These are phyloP conservation scores for Drosophila repleta DNA, from an alignment of 1,140 invertebrate genomes.

Conservation along the genomic window DNA sequence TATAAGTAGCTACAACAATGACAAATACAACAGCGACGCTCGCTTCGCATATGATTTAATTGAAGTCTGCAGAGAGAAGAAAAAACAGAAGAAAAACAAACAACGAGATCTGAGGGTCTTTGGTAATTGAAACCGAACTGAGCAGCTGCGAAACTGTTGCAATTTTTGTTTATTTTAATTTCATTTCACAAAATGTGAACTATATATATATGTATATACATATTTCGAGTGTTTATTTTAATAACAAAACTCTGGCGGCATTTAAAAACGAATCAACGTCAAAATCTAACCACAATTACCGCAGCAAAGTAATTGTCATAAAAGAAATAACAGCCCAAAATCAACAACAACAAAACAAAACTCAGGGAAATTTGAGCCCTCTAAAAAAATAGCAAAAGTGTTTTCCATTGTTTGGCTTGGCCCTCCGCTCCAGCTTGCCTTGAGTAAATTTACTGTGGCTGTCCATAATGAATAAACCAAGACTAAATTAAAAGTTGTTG, in stretches of 20 bases:
- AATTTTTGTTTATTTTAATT: conserved; percentile 74
- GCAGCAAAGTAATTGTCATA: conserved; percentile 70
- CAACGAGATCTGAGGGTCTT: conserved; percentile 14
- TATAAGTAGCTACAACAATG: conserved; percentile 63
- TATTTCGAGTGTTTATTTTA: conserved; percentile 38
- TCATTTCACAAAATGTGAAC: conserved; percentile 67
- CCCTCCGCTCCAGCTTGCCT: not conserved
- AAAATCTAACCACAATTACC: conserved; percentile 28
- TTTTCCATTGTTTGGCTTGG: conserved; percentile 20
- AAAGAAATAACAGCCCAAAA: conserved; percentile 26
- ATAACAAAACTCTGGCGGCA: conserved; percentile 58
- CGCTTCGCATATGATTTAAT: conserved; percentile 72
- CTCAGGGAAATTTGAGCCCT: conserved; percentile 14
- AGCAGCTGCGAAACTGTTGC: conserved; percentile 26
- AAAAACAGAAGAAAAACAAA: conserved; percentile 30
- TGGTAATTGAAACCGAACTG: conserved; percentile 29
- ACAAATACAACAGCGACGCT: conserved; percentile 36
- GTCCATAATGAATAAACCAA: no score
- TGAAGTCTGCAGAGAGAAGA: conserved; percentile 47
- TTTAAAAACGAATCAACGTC: conserved; percentile 69
- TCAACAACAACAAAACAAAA: no score
- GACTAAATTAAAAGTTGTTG: no score
- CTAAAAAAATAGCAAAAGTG: conserved; percentile 9
- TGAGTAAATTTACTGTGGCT: conserved; percentile 19
- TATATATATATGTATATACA: conserved; percentile 11